Conservation (phyloP, 2,888 invertebrate species). For the Aelia acuminata region DNA sequence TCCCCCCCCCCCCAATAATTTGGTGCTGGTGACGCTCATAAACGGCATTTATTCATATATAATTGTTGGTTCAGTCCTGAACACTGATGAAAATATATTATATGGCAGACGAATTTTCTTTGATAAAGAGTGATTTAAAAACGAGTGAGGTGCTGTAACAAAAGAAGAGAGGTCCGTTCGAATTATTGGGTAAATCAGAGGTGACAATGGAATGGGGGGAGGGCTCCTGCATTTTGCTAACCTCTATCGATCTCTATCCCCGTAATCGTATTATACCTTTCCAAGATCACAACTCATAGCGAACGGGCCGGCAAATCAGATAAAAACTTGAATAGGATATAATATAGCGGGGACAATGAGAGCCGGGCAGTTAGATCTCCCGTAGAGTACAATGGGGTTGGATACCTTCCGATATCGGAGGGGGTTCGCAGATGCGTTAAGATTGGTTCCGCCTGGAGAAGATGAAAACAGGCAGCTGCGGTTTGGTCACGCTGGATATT, state of each 20-base stretch:
- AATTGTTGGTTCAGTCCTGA: no score
- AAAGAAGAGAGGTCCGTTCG: background rate
- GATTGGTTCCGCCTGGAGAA: conserved; percentile 34
- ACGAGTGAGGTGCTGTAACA: background rate
- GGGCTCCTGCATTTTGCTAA: background rate
- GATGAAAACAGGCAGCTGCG: conserved; percentile 51
- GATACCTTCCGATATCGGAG: background rate
- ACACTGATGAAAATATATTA: no score
- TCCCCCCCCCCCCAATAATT: no score
- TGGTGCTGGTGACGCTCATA: no score
- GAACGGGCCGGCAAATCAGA: conserved; percentile 10
- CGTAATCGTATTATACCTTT: background rate
- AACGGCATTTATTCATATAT: no score
- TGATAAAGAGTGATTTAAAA: no score
- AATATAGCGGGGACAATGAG: background rate
- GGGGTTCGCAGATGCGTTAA: conserved; percentile 37
- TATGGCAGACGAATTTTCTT: no score
- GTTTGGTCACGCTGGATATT: background rate
- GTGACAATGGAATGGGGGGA: background rate
- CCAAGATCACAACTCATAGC: background rate
- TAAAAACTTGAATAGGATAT: conserved; percentile 35
- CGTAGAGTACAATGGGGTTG: background rate
- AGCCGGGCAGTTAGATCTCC: background rate
- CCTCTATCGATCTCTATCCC: background rate
- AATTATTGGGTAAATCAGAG: background rate